Conservation (phyloP, 2,113 vertebrate genomes). For the Scophthalmus maximus region DNA sequence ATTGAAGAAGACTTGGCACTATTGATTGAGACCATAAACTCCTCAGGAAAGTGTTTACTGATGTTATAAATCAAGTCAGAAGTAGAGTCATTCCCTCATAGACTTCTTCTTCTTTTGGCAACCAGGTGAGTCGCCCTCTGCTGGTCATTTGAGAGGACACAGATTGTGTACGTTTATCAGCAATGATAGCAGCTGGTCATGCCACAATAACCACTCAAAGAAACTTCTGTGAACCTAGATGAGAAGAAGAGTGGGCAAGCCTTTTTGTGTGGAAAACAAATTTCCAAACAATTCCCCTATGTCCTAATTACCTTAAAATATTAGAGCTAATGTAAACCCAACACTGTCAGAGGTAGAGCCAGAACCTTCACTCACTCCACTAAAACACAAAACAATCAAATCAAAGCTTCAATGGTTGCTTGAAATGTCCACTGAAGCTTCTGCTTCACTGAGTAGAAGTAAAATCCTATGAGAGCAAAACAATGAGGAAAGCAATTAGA, state of each 20-base stretch:
- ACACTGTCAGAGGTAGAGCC: constrained; percentile 6
- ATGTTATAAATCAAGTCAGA: too few relatives aligned
- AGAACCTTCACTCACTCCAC: neutral
- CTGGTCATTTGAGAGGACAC: too few relatives aligned
- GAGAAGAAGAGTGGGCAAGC: neutral
- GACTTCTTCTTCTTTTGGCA: too few relatives aligned
- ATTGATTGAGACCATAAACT: too few relatives aligned
- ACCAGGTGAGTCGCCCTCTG: too few relatives aligned
- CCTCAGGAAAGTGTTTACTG: too few relatives aligned
- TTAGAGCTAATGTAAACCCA: constrained; percentile 31
- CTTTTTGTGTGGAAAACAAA: neutral
- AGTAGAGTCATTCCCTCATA: too few relatives aligned
- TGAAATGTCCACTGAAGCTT: neutral
- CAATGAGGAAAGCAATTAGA: neutral
- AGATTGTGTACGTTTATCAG: too few relatives aligned
- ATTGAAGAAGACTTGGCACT: too few relatives aligned
- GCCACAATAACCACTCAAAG: neutral
- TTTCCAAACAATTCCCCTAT: constrained; percentile 25
- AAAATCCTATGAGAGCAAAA: neutral
- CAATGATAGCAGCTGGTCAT: constrained; percentile 10
- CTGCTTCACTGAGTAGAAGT: neutral
- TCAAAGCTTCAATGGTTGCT: constrained; percentile 8
- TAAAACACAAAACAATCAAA: constrained; percentile 18
- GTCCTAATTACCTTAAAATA: constrained; percentile 51
- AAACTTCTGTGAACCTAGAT: constrained; percentile 2